phyloP scores from a whole-genome alignment of 2,888 invertebrate species.

The Caenorhabditis panamensis region DNA sequence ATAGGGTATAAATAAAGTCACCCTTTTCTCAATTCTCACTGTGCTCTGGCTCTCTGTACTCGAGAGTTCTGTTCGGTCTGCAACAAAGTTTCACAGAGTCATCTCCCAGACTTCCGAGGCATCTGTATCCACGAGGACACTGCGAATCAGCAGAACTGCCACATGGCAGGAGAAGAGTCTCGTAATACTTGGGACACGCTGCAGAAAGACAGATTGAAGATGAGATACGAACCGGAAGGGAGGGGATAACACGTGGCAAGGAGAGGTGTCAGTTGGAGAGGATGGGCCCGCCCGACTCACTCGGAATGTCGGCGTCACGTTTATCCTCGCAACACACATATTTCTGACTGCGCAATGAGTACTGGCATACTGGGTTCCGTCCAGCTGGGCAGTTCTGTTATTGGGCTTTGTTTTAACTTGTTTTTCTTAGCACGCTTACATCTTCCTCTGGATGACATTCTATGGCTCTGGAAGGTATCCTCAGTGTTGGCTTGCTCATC shows the following conservation, averaged over 20 bases:
- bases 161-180: slow-evolving; percentile 66
- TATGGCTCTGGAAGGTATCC: slow-evolving; percentile 63
- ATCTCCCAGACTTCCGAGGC: slow-evolving; percentile 58
- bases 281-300: slow-evolving; percentile 40
- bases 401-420: not conserved
- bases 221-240: slow-evolving; percentile 26
- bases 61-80: slow-evolving; percentile 60
- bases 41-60: slow-evolving; percentile 65
- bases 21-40: slow-evolving; percentile 34
- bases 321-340: slow-evolving; percentile 69
- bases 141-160: slow-evolving; percentile 52
- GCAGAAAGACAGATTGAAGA: slow-evolving; percentile 7
- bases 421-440: slow-evolving; percentile 9
- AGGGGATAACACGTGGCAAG: slow-evolving; percentile 18
- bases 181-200: slow-evolving; percentile 70
- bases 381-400: slow-evolving; percentile 63
- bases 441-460: slow-evolving; percentile 66
- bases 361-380: slow-evolving; percentile 63
- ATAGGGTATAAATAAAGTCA: too few species aligned
- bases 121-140: slow-evolving; percentile 65
- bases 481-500: slow-evolving; percentile 58
- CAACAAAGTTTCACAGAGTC: slow-evolving; percentile 64
- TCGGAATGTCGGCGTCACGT: slow-evolving; percentile 62
- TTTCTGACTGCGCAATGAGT: slow-evolving; percentile 61
- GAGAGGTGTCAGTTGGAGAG: slow-evolving; percentile 5